Evolutionary conservation across 1,140 invertebrate genomes (phyloP).

Genomic region (Drosophila bifasciata): DNA sequence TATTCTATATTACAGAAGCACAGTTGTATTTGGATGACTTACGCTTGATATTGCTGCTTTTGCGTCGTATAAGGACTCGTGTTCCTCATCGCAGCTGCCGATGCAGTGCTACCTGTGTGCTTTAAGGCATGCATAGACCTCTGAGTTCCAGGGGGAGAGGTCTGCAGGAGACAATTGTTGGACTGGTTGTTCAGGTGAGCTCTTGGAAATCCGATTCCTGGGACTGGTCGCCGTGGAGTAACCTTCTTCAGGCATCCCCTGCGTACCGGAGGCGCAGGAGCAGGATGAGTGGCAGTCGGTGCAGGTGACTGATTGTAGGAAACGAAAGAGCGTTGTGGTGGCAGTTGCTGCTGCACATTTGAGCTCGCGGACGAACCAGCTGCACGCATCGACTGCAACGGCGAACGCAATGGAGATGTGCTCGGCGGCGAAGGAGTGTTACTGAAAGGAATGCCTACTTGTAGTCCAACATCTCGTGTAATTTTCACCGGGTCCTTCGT

Average conservation of each 20-base stretch:
- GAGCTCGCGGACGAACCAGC: too few relatives aligned
- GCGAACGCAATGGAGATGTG: constrained; percentile 45
- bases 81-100: constrained; percentile 27
- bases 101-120: constrained; percentile 32
- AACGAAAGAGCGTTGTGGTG: neutral
- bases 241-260: constrained; percentile 77
- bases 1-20: neutral
- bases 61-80: constrained; percentile 28
- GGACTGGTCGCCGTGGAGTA: constrained; percentile 71
- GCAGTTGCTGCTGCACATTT: constrained; percentile 13
- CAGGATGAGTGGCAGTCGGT: constrained; percentile 12
- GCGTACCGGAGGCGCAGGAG: constrained; percentile 33
- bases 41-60: constrained; percentile 53
- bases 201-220: constrained; percentile 13
- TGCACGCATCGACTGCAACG: constrained; percentile 1
- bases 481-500: constrained; percentile 89
- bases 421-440: constrained; percentile 35
- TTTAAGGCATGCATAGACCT: constrained; percentile 38
- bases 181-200: constrained; percentile 10
- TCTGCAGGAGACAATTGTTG: constrained; percentile 23
- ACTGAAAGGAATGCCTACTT: constrained; percentile 85
- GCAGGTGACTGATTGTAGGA: constrained; percentile 2
- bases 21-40: constrained; percentile 17
- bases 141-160: constrained; percentile 1
- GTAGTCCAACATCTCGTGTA: constrained; percentile 91